phyloP scores from a whole-genome alignment of 2,888 invertebrate genomes.

The Dryococelus australis region DNA sequence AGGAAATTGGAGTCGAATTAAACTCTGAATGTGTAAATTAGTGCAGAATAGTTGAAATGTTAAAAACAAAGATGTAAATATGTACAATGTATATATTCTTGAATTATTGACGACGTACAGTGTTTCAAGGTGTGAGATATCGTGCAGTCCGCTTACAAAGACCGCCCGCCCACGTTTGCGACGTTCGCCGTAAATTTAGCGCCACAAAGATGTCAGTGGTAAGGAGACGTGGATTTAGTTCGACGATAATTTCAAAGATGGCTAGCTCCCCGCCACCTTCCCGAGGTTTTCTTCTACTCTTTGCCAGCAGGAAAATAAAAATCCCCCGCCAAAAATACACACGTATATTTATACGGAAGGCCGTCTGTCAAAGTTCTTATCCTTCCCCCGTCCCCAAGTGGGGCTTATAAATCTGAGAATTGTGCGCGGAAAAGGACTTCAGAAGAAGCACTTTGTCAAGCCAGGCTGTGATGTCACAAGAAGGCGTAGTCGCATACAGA shows the following conservation, averaged over 20 bases:
- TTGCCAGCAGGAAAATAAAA: slow-evolving; percentile 2
- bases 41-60: too few relatives aligned
- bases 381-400: not conserved
- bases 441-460: not conserved
- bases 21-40: too few relatives aligned
- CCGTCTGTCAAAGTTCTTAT: not conserved
- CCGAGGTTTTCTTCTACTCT: not conserved
- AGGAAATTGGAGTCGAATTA: too few relatives aligned
- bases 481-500: not conserved
- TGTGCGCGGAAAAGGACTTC: slow-evolving; percentile 16
- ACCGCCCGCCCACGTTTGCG: too few relatives aligned
- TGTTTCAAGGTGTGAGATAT: too few relatives aligned
- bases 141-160: too few relatives aligned
- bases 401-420: slow-evolving; percentile 10
- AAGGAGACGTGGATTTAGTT: slow-evolving; percentile 6
- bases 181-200: too few relatives aligned
- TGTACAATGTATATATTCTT: too few relatives aligned
- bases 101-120: too few relatives aligned
- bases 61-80: too few relatives aligned
- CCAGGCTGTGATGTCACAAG: not conserved
- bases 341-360: not conserved
- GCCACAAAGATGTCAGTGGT: not conserved
- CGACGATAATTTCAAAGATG: not conserved
- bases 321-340: not conserved
- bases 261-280: not conserved